phyloP scores from a whole-genome alignment of 2,113 vertebrate genomes.

The Chionis minor region DNA sequence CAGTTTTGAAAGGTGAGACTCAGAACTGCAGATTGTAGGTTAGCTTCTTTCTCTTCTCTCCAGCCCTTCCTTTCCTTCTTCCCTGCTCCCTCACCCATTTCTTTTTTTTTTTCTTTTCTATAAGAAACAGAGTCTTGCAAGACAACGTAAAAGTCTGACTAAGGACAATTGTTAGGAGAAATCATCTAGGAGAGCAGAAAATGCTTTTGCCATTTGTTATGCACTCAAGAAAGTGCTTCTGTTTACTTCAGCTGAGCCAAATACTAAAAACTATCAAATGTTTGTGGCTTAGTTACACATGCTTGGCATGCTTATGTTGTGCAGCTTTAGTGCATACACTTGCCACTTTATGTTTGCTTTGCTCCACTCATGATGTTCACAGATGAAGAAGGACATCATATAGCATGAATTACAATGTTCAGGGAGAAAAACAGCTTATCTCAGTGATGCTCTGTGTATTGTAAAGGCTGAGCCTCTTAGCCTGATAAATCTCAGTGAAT shows the following conservation, averaged over 20 bases:
- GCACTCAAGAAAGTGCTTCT: not conserved
- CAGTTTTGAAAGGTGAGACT: constrained; percentile 20
- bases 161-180: not conserved
- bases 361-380: not conserved
- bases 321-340: not conserved
- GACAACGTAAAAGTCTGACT: not conserved
- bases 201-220: not conserved
- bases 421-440: not conserved
- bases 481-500: not conserved
- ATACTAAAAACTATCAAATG: not conserved
- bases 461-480: not conserved
- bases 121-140: not conserved
- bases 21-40: not conserved
- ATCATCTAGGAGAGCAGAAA: not conserved
- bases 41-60: not conserved
- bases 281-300: not conserved
- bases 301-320: not conserved
- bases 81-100: not conserved
- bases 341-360: not conserved
- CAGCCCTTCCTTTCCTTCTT: not conserved
- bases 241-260: not conserved
- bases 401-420: not conserved
- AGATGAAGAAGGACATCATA: not conserved
- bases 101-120: not conserved
- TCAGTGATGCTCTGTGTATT: not conserved